Conservation (phyloP, 2,113 vertebrate species). For the Rhombomys opimus region DNA sequence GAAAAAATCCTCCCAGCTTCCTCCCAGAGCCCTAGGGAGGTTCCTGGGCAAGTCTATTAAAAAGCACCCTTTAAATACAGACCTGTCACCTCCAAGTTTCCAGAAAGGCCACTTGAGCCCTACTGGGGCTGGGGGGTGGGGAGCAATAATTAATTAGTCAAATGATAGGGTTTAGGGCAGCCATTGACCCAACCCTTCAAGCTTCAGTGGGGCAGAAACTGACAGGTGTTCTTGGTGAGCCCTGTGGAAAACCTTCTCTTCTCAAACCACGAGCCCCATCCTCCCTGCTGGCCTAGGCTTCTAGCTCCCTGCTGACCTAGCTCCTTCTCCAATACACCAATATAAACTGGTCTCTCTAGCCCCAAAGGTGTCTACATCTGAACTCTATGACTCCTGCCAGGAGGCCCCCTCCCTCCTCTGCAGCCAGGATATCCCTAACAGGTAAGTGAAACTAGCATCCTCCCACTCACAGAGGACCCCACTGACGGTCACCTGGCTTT, state of each 20-base stretch:
- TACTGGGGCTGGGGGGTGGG: constrained; percentile 13
- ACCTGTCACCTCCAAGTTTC: not conserved
- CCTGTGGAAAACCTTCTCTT: not conserved
- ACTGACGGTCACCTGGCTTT: not conserved
- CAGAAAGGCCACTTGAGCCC: constrained; percentile 31
- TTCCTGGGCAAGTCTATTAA: constrained; percentile 4
- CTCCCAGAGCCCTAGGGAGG: constrained; percentile 36
- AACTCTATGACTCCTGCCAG: not conserved
- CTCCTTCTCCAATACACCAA: not conserved
- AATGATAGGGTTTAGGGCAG: constrained; percentile 41
- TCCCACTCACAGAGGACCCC: not conserved
- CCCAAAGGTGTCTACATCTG: not conserved
- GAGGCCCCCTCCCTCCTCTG: not conserved
- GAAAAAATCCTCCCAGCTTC: constrained; percentile 29
- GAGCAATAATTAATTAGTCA: constrained; percentile 65
- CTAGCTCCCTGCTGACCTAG: too few relatives aligned
- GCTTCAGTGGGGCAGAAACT: not conserved
- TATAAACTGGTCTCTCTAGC: not conserved
- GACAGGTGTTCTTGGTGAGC: not conserved
- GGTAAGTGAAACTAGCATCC: not conserved
- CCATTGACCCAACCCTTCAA: not conserved
- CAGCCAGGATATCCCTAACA: not conserved
- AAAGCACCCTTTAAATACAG: constrained; percentile 59
- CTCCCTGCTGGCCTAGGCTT: not conserved
- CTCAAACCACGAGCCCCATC: not conserved